Conservation (phyloP, 2,113 vertebrate species). For the Toxotes jaculatrix region DNA sequence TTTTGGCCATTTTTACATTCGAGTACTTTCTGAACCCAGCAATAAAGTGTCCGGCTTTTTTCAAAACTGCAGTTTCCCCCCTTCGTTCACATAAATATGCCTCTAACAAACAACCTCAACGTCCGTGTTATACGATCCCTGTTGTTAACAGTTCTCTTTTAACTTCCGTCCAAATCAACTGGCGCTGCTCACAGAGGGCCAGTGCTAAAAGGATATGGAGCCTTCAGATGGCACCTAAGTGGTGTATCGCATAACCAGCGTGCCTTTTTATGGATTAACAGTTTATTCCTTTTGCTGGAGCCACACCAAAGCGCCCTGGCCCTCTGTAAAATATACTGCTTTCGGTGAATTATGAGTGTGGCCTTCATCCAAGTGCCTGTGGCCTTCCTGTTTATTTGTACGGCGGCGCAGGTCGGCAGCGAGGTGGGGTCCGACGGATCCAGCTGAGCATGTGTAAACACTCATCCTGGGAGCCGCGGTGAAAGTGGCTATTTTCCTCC, state of each 20-base stretch:
- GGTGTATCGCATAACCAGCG: slow-evolving; percentile 68
- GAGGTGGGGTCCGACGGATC: slow-evolving; percentile 81
- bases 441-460: slow-evolving; percentile 78
- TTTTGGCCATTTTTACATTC: slow-evolving; percentile 32
- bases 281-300: slow-evolving; percentile 77
- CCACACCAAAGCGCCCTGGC: slow-evolving; percentile 62
- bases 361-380: slow-evolving; percentile 80
- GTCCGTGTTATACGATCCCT: slow-evolving; percentile 47
- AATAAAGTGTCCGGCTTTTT: slow-evolving; percentile 37
- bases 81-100: slow-evolving; percentile 38
- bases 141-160: slow-evolving; percentile 61
- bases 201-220: slow-evolving; percentile 54
- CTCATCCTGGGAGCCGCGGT: slow-evolving; percentile 61
- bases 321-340: slow-evolving; percentile 81
- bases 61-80: slow-evolving; percentile 20
- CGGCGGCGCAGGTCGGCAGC: slow-evolving; percentile 77
- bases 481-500: slow-evolving; percentile 73
- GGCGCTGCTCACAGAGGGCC: slow-evolving; percentile 41
- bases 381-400: slow-evolving; percentile 89
- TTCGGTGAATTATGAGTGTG: slow-evolving; percentile 83
- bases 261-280: slow-evolving; percentile 76
- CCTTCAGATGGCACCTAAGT: slow-evolving; percentile 70
- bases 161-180: slow-evolving; percentile 50
- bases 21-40: slow-evolving; percentile 22
- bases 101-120: slow-evolving; percentile 53